phyloP scores from a whole-genome alignment of 2,113 vertebrate species.

The Urocolius indicus region DNA sequence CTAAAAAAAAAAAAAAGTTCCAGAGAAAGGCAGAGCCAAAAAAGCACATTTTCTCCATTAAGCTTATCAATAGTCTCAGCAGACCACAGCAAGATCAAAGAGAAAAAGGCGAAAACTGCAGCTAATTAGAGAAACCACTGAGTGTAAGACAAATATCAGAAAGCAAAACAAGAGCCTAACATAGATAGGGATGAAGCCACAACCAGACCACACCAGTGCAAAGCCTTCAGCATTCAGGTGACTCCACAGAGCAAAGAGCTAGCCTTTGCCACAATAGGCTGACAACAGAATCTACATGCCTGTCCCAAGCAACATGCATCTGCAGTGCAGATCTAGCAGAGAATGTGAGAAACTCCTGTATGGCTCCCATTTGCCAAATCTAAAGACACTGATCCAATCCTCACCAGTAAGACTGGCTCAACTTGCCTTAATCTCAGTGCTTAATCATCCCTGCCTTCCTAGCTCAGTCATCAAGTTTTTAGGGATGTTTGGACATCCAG shows the following conservation, averaged over 20 bases:
- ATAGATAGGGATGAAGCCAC: not conserved
- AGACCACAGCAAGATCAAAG: conserved; percentile 37
- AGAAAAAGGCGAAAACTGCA: not conserved
- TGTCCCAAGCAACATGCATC: not conserved
- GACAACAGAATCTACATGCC: not conserved
- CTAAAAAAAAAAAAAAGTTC: not conserved
- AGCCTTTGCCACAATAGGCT: not conserved
- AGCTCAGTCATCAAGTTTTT: not conserved
- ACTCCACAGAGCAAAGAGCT: not conserved
- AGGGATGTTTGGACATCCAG: not conserved
- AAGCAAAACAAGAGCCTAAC: not conserved
- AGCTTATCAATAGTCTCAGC: conserved; percentile 29
- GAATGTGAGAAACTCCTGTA: not conserved
- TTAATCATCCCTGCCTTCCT: not conserved
- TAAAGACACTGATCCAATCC: not conserved
- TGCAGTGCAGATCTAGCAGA: rapidly evolving
- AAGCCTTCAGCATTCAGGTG: not conserved
- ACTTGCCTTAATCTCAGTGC: not conserved
- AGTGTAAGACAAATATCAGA: not conserved
- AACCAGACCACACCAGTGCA: not conserved
- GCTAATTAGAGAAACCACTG: not conserved
- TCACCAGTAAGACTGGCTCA: rapidly evolving
- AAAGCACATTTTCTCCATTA: conserved; percentile 18
- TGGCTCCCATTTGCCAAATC: not conserved
- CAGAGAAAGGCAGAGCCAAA: not conserved